A percentile compares a stretch with the other conserved stretches of the same genome.
Conservation (phyloP, 37 sponge, comb jelly and placozoan species). For the Bolinopsis microptera region DNA sequence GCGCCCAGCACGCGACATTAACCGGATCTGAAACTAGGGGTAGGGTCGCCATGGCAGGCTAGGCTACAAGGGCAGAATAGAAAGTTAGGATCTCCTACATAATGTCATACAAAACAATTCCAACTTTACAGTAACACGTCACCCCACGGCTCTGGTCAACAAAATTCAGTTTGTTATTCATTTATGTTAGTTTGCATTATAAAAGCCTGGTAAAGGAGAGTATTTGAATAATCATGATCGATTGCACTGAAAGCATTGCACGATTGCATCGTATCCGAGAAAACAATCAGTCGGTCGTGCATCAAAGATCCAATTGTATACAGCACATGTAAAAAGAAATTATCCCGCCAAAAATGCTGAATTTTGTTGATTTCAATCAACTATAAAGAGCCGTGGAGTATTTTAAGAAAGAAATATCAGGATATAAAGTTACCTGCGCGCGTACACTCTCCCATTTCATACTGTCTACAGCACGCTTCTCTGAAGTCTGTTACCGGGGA, state of each 20-base stretch:
- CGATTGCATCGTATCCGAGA: too few species aligned
- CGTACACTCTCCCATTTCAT: slow-evolving; percentile 85
- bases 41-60: slow-evolving; percentile 52
- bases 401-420: too few species aligned
- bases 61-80: slow-evolving; percentile 35
- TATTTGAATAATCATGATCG: too few species aligned
- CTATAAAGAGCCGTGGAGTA: neutral
- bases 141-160: neutral
- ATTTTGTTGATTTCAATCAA: neutral
- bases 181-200: too few species aligned
- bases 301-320: too few species aligned
- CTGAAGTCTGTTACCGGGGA: slow-evolving; percentile 99
- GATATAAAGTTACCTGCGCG: slow-evolving; percentile 45
- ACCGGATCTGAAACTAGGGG: slow-evolving; percentile 31
- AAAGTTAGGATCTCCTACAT: neutral
- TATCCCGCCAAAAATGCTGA: too few species aligned
- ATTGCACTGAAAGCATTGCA: too few species aligned
- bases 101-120: neutral
- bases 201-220: too few species aligned
- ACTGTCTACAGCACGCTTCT: slow-evolving; percentile 98
- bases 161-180: too few species aligned
- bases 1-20: neutral
- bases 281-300: too few species aligned
- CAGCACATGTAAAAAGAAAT: too few species aligned
- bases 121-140: neutral